Percentiles rank a stretch among this genome's conserved stretches.
Evolutionary conservation across 2,888 invertebrate species (phyloP).

Genomic region (Phyllotreta striolata): DNA sequence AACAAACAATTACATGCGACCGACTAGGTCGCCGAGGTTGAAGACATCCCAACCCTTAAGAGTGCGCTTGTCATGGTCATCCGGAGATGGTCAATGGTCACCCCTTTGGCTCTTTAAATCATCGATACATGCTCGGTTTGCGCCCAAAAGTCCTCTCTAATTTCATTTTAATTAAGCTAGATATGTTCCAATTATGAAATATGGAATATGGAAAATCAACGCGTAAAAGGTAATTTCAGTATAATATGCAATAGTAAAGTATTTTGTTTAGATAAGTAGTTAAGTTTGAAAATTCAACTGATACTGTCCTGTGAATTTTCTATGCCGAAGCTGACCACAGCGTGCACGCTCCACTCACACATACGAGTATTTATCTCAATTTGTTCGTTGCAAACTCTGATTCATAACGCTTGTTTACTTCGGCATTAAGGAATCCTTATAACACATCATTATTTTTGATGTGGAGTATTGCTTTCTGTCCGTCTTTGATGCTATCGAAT

Average conservation of each 20-base stretch:
- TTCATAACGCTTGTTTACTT: conserved; percentile 53
- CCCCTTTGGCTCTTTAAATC: conserved; percentile 41
- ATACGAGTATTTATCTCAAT: conserved; percentile 59
- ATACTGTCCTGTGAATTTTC: conserved; percentile 10
- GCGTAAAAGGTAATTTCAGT: too few species aligned
- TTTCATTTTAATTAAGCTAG: too few species aligned
- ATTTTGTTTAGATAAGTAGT: too few species aligned
- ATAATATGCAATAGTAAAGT: too few species aligned
- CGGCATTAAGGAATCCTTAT: conserved; percentile 56
- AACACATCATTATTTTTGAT: conserved; percentile 61
- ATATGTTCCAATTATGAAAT: too few species aligned
- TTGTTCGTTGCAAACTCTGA: conserved; percentile 50
- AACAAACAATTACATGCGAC: conserved; percentile 62
- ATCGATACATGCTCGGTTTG: conserved; percentile 36
- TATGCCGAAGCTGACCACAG: conserved; percentile 32
- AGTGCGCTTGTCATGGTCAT: conserved; percentile 60
- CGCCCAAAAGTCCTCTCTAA: not conserved
- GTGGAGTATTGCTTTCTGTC: conserved; percentile 54
- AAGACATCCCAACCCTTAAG: conserved; percentile 56
- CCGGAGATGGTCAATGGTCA: conserved; percentile 50
- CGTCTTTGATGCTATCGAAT: conserved; percentile 54
- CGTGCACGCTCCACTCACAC: conserved; percentile 38
- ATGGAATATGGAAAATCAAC: too few species aligned
- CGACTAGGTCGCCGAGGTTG: conserved; percentile 48
- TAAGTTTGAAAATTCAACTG: not conserved